Base-by-base conservation (phyloP, 1,140 invertebrate species). In the Monomorium pharaonis region DNA sequence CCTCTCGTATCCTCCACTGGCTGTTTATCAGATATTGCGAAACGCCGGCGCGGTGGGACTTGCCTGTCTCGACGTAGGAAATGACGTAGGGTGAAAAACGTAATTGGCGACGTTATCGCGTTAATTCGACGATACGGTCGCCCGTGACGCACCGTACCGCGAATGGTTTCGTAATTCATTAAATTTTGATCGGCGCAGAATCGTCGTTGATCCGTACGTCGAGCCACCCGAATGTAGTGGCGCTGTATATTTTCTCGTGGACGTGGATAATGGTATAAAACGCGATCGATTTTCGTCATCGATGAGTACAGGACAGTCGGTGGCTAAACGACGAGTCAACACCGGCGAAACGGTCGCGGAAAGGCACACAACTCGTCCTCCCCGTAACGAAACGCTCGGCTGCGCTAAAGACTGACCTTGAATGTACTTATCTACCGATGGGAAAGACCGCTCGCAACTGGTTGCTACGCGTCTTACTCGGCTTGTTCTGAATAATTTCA, bases 401-500 rank as follows among this genome's bases (percentile, higher is more conserved):
- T 84, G 88, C 86, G 85, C 63, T 86, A 84, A 83, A 63, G 86
- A 37, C 51, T 83, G 88, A 90, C 88, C 88, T 88, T 90, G 88
- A 84, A 75, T 69, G 67, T 67, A 88, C 83, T 90, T 90, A 86
- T 89, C 88, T 84, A 90, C 86, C 18, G 88, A 90, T 86, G 89
- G 83, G 89, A 90, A 90, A 90, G 56, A 89, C 81, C 69, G 81
- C 76, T 85, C 83, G 60, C 88, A 72, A 84, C 74, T 81, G 83
- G 80, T 58, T 77, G 89, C 83, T 81, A 85, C 89, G 85, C 72
- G 72, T 33, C 30, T 87, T 90, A 76, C 72, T 75, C 86, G 74
- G 83, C 72, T 70, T 75, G 86, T 84, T 84, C 62, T 90, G 89
- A 89, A 90, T 90, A 90, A 90, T 89, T 90, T 90, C 84, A 86